Evolutionary conservation across 30 jellyfish, hydroid and myxozoan species (phyloP).

Genomic region (Hydractinia echinata): DNA sequence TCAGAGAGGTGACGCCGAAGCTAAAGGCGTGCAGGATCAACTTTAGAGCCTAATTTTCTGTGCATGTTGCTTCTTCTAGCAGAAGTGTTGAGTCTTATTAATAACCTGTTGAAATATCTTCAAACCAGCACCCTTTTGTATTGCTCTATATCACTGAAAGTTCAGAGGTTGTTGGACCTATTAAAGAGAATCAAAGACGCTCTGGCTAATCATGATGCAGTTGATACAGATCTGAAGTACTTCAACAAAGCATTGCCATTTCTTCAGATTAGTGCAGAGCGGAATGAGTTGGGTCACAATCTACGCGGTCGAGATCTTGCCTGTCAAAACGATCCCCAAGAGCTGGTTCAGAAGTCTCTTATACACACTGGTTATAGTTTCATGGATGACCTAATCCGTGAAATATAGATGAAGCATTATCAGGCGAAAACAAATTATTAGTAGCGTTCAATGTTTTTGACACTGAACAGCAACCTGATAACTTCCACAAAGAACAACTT

Average conservation of each 20-base stretch:
- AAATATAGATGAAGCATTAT: background rate
- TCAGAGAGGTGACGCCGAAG: background rate
- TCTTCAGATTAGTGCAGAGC: background rate
- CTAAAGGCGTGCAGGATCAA: constrained; percentile 6
- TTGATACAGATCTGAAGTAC: background rate
- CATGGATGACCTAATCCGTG: background rate
- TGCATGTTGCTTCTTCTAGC: constrained; percentile 19
- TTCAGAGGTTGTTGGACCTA: background rate
- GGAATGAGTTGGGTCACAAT: background rate
- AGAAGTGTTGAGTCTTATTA: background rate
- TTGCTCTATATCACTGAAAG: background rate
- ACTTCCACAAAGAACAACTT: background rate
- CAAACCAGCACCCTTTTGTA: background rate
- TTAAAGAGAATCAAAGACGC: background rate
- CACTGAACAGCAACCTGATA: background rate
- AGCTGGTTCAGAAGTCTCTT: background rate
- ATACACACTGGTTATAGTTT: background rate
- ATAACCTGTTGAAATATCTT: background rate
- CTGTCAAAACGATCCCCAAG: background rate
- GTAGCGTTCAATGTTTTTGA: background rate
- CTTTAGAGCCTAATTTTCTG: background rate
- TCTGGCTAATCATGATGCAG: background rate
- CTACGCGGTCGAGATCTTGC: background rate
- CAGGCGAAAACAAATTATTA: background rate
- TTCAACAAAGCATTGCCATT: background rate